Percentiles rank a stretch among this genome's conserved stretches.
phyloP scores from a whole-genome alignment of 2,797 vertebrate species.

The Sardinella longiceps region DNA sequence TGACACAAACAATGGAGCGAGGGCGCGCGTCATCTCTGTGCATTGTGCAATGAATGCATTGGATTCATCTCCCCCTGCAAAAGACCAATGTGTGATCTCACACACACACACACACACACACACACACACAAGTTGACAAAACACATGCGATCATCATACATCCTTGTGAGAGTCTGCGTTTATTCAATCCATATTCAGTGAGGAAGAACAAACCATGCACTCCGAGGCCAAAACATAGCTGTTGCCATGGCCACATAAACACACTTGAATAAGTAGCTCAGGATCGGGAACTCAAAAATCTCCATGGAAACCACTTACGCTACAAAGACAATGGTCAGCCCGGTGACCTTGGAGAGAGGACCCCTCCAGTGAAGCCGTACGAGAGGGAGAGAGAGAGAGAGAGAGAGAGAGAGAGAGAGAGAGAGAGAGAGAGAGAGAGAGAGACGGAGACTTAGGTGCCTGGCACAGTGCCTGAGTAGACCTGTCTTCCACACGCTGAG shows the following conservation, averaged over 20 bases:
- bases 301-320: constrained; percentile 19
- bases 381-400: neutral
- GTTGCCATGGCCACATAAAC: neutral
- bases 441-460: neutral
- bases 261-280: neutral
- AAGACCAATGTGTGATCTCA: neutral
- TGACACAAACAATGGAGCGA: neutral
- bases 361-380: constrained; percentile 30
- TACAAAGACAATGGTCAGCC: constrained; percentile 41
- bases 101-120: neutral
- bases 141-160: neutral
- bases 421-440: neutral
- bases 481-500: neutral
- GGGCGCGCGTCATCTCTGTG: neutral
- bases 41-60: neutral
- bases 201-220: neutral
- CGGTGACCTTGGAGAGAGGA: constrained; percentile 14
- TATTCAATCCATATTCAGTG: neutral
- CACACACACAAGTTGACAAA: neutral
- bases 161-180: neutral
- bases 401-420: neutral
- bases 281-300: constrained; percentile 5
- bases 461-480: constrained; percentile 1
- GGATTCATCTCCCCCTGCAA: neutral
- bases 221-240: constrained; percentile 12